These are phyloP conservation scores for Aplysina aerophoba DNA, from an alignment of 37 sponge, comb jelly and placozoan species.

Conservation along the genomic window DNA sequence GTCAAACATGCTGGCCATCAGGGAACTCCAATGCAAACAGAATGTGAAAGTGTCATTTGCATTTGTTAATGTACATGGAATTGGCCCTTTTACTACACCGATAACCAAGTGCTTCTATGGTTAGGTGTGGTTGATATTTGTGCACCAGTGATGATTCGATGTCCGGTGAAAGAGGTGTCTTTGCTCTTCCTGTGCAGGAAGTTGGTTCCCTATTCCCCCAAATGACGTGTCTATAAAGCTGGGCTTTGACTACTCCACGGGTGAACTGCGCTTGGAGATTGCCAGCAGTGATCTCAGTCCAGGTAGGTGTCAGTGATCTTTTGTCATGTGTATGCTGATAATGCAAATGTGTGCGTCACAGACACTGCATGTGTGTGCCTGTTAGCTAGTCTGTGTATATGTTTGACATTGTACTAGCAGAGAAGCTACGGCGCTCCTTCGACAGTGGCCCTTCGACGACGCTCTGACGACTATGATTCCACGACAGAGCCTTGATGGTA, in stretches of 20 bases:
- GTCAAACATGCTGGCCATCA: slow-evolving; percentile 24
- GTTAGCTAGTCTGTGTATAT: no score
- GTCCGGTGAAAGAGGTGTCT: neutral
- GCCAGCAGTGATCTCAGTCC: neutral
- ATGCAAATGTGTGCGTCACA: no score
- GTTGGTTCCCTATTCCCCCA: slow-evolving; percentile 14
- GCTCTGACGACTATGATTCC: no score
- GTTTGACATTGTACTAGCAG: no score
- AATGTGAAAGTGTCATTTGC: slow-evolving; percentile 13
- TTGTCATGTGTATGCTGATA: neutral
- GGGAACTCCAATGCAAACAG: slow-evolving; percentile 13
- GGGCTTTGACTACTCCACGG: neutral
- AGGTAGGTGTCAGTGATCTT: neutral
- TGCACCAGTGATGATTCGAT: no score
- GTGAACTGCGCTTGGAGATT: neutral
- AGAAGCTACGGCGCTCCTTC: no score
- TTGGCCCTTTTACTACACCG: neutral
- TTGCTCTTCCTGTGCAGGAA: neutral
- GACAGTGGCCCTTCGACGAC: no score
- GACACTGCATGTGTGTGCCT: no score
- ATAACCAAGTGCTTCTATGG: slow-evolving; percentile 12
- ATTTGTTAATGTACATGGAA: slow-evolving; percentile 4
- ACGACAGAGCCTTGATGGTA: no score
- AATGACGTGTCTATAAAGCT: neutral
- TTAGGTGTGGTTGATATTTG: neutral